These are phyloP conservation scores for Lepas anatifera DNA, from an alignment of 2,888 invertebrate species.

Conservation along the genomic window DNA sequence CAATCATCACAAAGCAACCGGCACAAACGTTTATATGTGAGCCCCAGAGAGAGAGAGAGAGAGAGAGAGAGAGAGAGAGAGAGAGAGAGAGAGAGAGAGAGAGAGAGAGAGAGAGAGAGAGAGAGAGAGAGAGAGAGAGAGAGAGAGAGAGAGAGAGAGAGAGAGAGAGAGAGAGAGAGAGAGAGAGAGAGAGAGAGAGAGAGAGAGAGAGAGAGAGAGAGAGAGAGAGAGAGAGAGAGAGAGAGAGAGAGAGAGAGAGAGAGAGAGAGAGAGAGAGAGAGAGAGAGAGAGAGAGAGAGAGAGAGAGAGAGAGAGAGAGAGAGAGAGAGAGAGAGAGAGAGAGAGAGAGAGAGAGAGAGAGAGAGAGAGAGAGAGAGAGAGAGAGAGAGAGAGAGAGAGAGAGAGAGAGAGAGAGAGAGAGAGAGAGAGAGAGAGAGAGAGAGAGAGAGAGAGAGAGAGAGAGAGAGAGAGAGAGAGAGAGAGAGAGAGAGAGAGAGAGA, in stretches of 20 bases:
- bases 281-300: neutral
- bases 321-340: slow-evolving; percentile 11
- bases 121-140: slow-evolving; percentile 9
- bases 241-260: neutral
- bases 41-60: too few species aligned
- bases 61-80: too few species aligned
- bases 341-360: slow-evolving; percentile 8
- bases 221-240: neutral
- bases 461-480: neutral
- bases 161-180: neutral
- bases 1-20: too few species aligned
- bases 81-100: too few species aligned
- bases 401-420: slow-evolving; percentile 13
- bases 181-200: neutral
- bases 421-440: neutral
- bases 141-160: slow-evolving; percentile 1
- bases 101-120: neutral
- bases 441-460: slow-evolving; percentile 1
- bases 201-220: neutral
- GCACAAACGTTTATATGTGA: too few species aligned
- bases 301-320: neutral
- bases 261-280: neutral
- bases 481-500: neutral
- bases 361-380: slow-evolving; percentile 3
- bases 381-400: neutral